Base-by-base conservation (phyloP, 2,113 vertebrate species). In the Toxostoma redivivum region DNA sequence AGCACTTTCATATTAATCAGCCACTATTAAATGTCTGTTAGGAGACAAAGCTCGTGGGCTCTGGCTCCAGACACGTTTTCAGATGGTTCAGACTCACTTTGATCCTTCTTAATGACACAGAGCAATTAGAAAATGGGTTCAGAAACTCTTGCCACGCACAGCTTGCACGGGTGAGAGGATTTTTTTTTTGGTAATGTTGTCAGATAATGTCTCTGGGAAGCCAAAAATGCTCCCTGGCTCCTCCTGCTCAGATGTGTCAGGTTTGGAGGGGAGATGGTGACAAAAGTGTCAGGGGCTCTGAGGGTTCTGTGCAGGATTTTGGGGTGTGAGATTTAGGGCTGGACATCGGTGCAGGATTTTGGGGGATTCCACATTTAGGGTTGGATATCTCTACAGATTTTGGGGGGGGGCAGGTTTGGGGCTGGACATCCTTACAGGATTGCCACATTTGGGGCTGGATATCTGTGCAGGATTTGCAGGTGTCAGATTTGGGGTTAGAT, bases 1-100 rank as follows among this genome's bases (percentile, higher is more conserved):
- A 91, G 87, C 84, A 31, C 91, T 96, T 91, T 72, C 91, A 85
- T 90, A 96, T 94, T 95, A 94, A 97, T 97, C 94, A 95, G 84
- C 87, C 77, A 81, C 90, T 92, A 92, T 91, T 94, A 91, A 95
- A 91, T 81, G 64, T 58, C 93, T 94, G 87, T 94, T 95, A 92
- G 28, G 81, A 96, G 81, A 69, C 78, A 91, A 88, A 94, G 77
- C 95, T 96, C 66, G 15, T 69, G 86, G 92, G 84, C 86, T 90
- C 23, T 0, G 27, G 93, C 95, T 96, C 94, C 89, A 97, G 95
- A 96, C 73, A 79, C 54, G 5, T 90, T 95, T 96, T 72, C 78
- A 95, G 87, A 91, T 77, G 86, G 91, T 47, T 94, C 81, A 28
- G 84, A 47, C 70, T 96, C 86, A 87, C 91, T 96, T 92, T 95